Conservation (phyloP, 2,888 invertebrate genomes). For the Slavum lentiscoides region DNA sequence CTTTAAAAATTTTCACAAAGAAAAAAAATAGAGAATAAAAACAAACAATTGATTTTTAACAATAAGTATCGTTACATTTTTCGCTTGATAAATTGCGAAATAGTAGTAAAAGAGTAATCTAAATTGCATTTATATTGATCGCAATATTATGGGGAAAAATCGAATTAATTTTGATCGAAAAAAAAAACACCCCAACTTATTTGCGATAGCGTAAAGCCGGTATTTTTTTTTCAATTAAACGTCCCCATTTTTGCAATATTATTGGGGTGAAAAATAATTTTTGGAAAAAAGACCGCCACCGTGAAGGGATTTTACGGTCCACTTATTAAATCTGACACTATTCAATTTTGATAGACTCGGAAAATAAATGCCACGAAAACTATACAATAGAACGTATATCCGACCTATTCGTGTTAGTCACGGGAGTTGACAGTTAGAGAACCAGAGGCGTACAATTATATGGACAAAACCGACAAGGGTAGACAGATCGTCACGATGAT, state of each 20-base stretch:
- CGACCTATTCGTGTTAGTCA: background rate
- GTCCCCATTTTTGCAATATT: conserved; percentile 4
- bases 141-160: background rate
- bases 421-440: conserved; percentile 24
- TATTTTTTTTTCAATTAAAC: background rate
- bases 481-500: background rate
- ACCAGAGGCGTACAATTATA: background rate
- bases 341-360: conserved; percentile 17
- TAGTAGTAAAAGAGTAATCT: no score
- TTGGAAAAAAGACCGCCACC: background rate
- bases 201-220: background rate
- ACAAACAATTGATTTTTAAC: no score
- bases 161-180: background rate
- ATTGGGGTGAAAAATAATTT: conserved; percentile 36
- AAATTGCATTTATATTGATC: background rate
- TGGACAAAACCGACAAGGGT: no score
- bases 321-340: conserved; percentile 9
- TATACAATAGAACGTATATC: background rate
- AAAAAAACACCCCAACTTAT: conserved; percentile 9
- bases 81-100: no score
- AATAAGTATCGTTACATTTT: no score
- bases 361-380: conserved; percentile 15
- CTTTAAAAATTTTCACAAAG: no score
- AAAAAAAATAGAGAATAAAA: no score
- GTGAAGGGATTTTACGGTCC: conserved; percentile 29